phyloP scores from a whole-genome alignment of 1,140 invertebrate species.

The Ips typographus region DNA sequence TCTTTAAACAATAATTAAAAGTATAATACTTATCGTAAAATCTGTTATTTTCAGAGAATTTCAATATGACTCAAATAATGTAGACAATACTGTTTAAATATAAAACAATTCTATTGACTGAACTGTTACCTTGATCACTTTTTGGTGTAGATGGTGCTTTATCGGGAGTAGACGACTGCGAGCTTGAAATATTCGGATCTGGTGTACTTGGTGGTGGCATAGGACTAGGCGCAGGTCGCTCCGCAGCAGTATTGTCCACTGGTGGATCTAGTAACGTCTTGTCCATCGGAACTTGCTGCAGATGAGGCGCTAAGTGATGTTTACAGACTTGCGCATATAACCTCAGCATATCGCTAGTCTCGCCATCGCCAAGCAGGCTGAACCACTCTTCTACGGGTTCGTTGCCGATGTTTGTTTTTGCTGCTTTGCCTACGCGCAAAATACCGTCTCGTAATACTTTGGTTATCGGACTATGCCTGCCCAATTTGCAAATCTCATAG shows the following conservation, averaged over 20 bases:
- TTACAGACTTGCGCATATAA: constrained; percentile 84
- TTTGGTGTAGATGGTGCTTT: constrained; percentile 58
- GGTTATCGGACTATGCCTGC: constrained; percentile 83
- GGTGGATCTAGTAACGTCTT: constrained; percentile 73
- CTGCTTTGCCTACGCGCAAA: constrained; percentile 76
- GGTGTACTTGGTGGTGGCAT: constrained; percentile 64
- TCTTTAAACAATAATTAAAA: neutral
- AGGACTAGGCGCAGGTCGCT: constrained; percentile 59
- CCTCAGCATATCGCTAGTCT: constrained; percentile 77
- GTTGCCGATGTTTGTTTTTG: constrained; percentile 62
- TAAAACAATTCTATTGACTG: neutral
- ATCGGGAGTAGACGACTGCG: constrained; percentile 38
- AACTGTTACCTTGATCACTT: constrained; percentile 52
- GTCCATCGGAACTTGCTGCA: constrained; percentile 79
- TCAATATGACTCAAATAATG: no score
- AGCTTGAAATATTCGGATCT: constrained; percentile 42
- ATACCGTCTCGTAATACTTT: constrained; percentile 86
- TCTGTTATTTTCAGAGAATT: no score
- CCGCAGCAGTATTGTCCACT: constrained; percentile 45
- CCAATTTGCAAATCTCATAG: constrained; percentile 91
- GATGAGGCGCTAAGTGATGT: constrained; percentile 77
- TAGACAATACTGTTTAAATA: no score
- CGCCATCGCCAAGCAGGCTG: constrained; percentile 76
- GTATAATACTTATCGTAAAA: neutral
- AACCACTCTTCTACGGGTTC: constrained; percentile 91